Evolutionary conservation across 2,888 invertebrate species (phyloP).

Genomic region (Pterostichus madidus): DNA sequence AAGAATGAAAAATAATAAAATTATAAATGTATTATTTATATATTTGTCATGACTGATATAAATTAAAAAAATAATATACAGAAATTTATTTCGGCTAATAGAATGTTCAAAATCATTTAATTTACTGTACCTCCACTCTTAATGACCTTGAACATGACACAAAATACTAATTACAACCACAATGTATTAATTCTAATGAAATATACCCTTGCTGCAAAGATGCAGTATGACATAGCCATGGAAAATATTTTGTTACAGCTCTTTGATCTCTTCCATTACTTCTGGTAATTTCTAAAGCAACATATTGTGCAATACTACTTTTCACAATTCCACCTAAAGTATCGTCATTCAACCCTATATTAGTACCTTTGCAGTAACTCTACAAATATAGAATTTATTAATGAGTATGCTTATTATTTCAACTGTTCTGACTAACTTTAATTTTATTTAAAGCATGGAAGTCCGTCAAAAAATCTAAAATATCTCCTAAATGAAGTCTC

Average conservation of each 20-base stretch:
- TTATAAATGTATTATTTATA: too few relatives aligned
- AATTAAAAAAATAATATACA: too few relatives aligned
- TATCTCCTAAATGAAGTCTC: conserved; percentile 93
- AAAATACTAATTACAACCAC: too few relatives aligned
- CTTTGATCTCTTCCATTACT: conserved; percentile 91
- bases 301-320: conserved; percentile 95
- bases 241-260: conserved; percentile 89
- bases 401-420: conserved; percentile 12
- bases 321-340: conserved; percentile 97
- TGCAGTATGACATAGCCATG: conserved; percentile 93
- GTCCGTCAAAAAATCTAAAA: conserved; percentile 96
- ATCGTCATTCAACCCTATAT: conserved; percentile 91
- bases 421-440: conserved; percentile 82
- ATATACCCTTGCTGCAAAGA: conserved; percentile 89
- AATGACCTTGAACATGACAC: too few relatives aligned
- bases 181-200: conserved; percentile 6
- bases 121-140: too few relatives aligned
- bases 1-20: background rate
- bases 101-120: too few relatives aligned
- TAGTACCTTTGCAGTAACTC: conserved; percentile 85
- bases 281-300: conserved; percentile 95
- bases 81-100: too few relatives aligned
- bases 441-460: conserved; percentile 97
- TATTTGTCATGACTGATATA: too few relatives aligned
- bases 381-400: conserved; percentile 72